Evolutionary conservation across 2,113 vertebrate genomes (phyloP).

Genomic region (Thryonomys swinderianus): DNA sequence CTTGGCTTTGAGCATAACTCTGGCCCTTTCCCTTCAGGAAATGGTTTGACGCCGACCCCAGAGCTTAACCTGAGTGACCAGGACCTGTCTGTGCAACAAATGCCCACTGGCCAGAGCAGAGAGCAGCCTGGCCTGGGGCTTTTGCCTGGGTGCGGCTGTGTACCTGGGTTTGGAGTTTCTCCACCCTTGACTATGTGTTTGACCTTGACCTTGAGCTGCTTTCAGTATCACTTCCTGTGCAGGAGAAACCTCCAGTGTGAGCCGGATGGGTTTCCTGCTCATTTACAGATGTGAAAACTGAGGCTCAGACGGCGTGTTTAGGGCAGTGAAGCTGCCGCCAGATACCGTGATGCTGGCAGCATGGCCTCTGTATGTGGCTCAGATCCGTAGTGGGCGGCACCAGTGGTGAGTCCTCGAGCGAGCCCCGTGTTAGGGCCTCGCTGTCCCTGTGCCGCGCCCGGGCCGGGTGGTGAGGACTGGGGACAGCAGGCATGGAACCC

Average conservation of each 20-base stretch:
- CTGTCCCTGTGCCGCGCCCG: background rate
- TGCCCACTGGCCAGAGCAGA: background rate
- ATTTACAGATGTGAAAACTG: background rate
- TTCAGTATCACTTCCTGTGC: background rate
- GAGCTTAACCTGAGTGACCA: background rate
- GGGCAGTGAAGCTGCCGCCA: background rate
- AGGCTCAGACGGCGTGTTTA: background rate
- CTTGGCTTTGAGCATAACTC: background rate
- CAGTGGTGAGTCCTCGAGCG: background rate
- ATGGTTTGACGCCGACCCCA: background rate
- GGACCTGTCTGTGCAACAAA: background rate
- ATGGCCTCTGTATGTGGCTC: background rate
- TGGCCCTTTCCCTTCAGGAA: background rate
- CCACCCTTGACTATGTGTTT: background rate
- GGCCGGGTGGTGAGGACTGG: too few species aligned
- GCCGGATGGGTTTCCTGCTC: background rate
- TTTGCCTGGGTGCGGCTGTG: background rate
- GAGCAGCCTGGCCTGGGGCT: background rate
- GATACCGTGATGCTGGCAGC: background rate
- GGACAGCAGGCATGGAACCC: background rate
- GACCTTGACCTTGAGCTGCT: background rate
- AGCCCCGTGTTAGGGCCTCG: background rate
- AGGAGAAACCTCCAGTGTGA: background rate
- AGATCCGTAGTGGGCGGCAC: background rate
- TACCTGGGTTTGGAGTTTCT: background rate